Percentiles rank a stretch among this genome's conserved stretches.
Conservation (phyloP, 2,797 vertebrate species). For the Lophotriccus pileatus region DNA sequence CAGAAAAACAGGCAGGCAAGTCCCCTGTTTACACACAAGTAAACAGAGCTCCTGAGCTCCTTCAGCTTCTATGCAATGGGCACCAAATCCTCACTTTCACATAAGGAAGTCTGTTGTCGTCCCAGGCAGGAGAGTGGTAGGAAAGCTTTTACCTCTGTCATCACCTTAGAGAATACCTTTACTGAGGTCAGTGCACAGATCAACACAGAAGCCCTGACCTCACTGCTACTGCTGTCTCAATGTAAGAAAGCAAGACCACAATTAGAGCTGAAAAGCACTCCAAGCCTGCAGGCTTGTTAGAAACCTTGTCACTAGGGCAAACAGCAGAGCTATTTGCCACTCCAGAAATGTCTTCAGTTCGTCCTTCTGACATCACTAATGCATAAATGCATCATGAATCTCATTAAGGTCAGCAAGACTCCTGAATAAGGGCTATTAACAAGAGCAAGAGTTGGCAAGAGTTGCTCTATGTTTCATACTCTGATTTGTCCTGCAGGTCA, state of each 20-base stretch:
- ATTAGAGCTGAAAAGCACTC: background rate
- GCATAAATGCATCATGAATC: background rate
- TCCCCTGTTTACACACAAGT: background rate
- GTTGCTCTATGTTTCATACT: background rate
- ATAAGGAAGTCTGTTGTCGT: background rate
- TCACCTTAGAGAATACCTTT: background rate
- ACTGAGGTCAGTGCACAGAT: background rate
- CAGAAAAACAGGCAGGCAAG: background rate
- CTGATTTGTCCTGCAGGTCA: background rate
- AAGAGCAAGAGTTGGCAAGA: background rate
- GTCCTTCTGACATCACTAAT: background rate
- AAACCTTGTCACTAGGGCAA: background rate
- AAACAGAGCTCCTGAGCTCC: background rate
- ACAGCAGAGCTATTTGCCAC: background rate
- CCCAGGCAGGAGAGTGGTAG: background rate
- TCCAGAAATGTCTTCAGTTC: background rate
- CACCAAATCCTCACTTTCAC: background rate
- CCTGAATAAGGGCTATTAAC: background rate
- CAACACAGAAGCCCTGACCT: background rate
- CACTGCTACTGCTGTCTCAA: background rate
- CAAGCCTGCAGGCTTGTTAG: background rate
- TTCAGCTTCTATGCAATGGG: background rate
- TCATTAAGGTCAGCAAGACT: background rate
- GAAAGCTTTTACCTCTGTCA: background rate
- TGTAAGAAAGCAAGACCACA: background rate